Evolutionary conservation across 2,888 invertebrate species (phyloP).

Genomic region (Heteromyza rotundicornis): DNA sequence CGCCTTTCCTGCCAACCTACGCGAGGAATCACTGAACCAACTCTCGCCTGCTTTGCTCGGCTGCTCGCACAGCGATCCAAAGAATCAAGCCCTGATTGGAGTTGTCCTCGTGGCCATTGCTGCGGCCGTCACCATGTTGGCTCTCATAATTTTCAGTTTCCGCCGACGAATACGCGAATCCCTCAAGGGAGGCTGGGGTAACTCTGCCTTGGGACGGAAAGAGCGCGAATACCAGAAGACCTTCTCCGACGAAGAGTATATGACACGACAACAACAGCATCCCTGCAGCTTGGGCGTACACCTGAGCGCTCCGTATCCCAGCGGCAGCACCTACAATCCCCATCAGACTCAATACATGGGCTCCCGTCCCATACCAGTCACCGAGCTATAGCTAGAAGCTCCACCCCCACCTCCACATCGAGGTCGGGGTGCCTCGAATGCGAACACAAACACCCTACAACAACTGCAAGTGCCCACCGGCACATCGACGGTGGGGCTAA

Average conservation of each 20-base stretch:
- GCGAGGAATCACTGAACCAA: slow-evolving; percentile 72
- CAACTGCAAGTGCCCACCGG: slow-evolving; percentile 58
- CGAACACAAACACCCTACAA: slow-evolving; percentile 46
- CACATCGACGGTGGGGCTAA: slow-evolving; percentile 35
- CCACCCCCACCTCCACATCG: slow-evolving; percentile 83
- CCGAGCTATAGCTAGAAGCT: slow-evolving; percentile 93
- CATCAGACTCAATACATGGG: slow-evolving; percentile 64
- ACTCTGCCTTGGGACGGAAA: slow-evolving; percentile 67
- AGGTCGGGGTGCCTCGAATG: slow-evolving; percentile 57
- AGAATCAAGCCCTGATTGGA: slow-evolving; percentile 80
- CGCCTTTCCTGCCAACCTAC: slow-evolving; percentile 74
- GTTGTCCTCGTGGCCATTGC: slow-evolving; percentile 77
- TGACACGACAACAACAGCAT: slow-evolving; percentile 61
- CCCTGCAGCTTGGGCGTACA: slow-evolving; percentile 54
- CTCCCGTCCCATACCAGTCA: slow-evolving; percentile 79
- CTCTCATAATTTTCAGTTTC: slow-evolving; percentile 78
- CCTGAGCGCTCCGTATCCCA: slow-evolving; percentile 46
- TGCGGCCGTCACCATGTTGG: slow-evolving; percentile 74
- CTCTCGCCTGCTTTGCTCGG: slow-evolving; percentile 80
- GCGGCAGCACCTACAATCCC: slow-evolving; percentile 46
- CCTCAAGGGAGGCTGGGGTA: slow-evolving; percentile 70
- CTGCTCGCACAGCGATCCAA: slow-evolving; percentile 79
- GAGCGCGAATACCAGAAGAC: slow-evolving; percentile 91
- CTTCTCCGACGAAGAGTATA: slow-evolving; percentile 85
- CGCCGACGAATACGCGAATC: slow-evolving; percentile 80